A percentile compares a stretch with the other conserved stretches of the same genome.
Conservation (phyloP, 2,888 invertebrate genomes). For the Acronicta leporina region DNA sequence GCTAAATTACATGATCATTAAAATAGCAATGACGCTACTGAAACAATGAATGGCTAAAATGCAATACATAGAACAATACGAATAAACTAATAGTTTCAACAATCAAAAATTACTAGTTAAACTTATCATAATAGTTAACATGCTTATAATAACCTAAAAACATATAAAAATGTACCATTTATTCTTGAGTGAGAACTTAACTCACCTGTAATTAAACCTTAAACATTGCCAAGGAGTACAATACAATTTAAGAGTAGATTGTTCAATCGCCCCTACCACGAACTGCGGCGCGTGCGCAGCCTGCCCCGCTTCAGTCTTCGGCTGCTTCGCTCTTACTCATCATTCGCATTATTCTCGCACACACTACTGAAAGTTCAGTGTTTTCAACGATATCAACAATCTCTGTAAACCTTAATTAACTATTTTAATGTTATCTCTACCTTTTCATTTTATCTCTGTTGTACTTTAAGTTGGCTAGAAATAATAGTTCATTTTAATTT, state of each 20-base stretch:
- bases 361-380: slow-evolving; percentile 65
- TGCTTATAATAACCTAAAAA: too few relatives aligned
- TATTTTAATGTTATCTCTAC: slow-evolving; percentile 4
- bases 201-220: slow-evolving; percentile 16
- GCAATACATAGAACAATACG: slow-evolving; percentile 9
- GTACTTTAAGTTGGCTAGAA: slow-evolving; percentile 2
- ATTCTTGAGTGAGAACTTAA: too few relatives aligned
- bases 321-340: slow-evolving; percentile 62
- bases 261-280: slow-evolving; percentile 69
- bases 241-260: slow-evolving; percentile 61
- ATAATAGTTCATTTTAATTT: slow-evolving; percentile 45
- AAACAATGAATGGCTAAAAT: slow-evolving; percentile 37
- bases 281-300: slow-evolving; percentile 43
- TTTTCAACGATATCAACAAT: slow-evolving; percentile 47
- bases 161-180: too few relatives aligned
- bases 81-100: slow-evolving; percentile 4
- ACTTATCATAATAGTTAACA: too few relatives aligned
- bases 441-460: slow-evolving; percentile 3
- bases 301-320: slow-evolving; percentile 47
- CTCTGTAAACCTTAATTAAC: slow-evolving; percentile 12
- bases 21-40: slow-evolving; percentile 38
- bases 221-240: slow-evolving; percentile 13
- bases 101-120: too few relatives aligned
- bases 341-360: slow-evolving; percentile 68
- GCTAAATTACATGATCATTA: slow-evolving; percentile 43